Evolutionary conservation across 2,888 invertebrate genomes (phyloP).

Genomic region (Gymnoscelis rufifasciata): DNA sequence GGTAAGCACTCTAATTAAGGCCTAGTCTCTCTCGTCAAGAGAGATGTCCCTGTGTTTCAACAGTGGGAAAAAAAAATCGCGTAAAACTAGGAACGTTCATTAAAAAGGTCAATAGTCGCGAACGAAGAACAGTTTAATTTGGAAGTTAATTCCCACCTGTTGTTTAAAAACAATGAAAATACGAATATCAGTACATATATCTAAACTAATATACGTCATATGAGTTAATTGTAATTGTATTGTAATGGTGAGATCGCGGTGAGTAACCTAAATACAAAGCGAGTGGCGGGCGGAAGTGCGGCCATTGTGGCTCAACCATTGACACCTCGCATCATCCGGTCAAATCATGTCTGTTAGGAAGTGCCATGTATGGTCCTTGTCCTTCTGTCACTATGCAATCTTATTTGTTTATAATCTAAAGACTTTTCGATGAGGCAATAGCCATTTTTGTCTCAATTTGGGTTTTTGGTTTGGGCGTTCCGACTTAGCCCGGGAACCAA

Average conservation of each 20-base stretch:
- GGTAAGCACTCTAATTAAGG: no score
- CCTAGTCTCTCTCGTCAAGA: no score
- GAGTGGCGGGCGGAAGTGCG: constrained; percentile 64
- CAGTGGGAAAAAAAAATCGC: no score
- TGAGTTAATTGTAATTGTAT: constrained; percentile 73
- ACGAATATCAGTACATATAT: constrained; percentile 34
- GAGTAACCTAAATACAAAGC: constrained; percentile 78
- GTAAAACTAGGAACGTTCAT: no score
- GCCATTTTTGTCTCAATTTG: neutral
- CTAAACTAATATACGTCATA: constrained; percentile 51
- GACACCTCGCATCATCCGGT: constrained; percentile 75
- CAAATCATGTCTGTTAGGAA: constrained; percentile 51
- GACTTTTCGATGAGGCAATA: no score
- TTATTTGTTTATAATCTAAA: neutral
- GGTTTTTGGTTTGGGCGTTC: neutral
- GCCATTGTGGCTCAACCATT: constrained; percentile 76
- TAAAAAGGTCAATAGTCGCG: no score
- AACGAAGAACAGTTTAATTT: no score
- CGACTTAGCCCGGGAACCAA: no score
- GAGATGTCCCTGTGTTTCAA: no score
- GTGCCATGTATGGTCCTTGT: constrained; percentile 6
- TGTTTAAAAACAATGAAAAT: neutral
- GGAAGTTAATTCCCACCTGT: no score
- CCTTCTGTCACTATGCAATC: constrained; percentile 2
- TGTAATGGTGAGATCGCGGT: constrained; percentile 72